Base-by-base conservation (phyloP, 2,113 vertebrate genomes). In the Desmodus rotundus region DNA sequence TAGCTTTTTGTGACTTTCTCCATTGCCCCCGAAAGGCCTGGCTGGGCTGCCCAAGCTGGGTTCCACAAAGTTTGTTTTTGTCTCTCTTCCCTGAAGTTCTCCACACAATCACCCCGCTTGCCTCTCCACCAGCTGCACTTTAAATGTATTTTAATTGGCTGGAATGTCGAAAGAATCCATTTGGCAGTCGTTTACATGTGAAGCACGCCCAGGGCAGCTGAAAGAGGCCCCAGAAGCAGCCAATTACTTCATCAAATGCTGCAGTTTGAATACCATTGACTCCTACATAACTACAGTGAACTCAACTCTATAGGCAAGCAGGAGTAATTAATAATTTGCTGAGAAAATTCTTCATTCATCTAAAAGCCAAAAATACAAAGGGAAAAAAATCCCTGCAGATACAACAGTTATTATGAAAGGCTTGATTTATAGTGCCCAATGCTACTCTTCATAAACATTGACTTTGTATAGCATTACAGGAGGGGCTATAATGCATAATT, bases 181-280 rank as follows among this genome's bases (percentile, higher is more conserved):
- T 99, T 98, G 98, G 98, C 98, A 98, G 98, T 98, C 98, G 98
- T 99, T 99, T 98, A 98, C 98, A 99, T 99, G 98, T 98, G 98
- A 98, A 99, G 98, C 98, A 99, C 98, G 98, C 98, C 98, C 97
- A 98, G 97, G 98, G 98, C 98, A 99, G 99, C 98, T 99, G 99
- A 98, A 98, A 98, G 96, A 96, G 98, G 98, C 98, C 98, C 97
- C 98, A 98, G 97, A 98, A 98, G 98, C 98, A 93, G 98, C 98
- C 97, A 98, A 99, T 99, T 99, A 99, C 98, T 98, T 97, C 98
- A 98, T 98, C 98, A 98, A 98, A 98, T 98, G 98, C 97, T 97
- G 96, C 96, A 97, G 97, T 98, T 96, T 97, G 95, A 98, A 98
- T 98, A 93, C 97, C 85, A 78, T 96, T 95, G 97, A 98, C 96